phyloP scores from a whole-genome alignment of 2,888 invertebrate species.

The Drosophila maculinotata region DNA sequence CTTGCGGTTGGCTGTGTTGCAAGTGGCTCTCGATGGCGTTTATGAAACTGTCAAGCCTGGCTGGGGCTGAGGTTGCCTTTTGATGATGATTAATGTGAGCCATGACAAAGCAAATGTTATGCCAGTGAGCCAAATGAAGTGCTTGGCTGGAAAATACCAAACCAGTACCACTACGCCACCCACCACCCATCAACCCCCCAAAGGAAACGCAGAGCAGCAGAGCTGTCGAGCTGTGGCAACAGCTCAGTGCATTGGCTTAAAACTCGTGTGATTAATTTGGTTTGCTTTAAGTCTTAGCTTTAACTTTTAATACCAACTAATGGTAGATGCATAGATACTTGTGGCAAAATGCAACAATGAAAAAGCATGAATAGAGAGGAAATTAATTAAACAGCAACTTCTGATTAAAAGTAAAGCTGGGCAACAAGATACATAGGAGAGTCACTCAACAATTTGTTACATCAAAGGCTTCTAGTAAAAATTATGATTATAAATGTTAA shows the following conservation, averaged over 20 bases:
- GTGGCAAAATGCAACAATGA: conserved; percentile 2
- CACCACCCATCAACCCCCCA: conserved; percentile 4
- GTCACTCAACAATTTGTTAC: no score
- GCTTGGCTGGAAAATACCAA: conserved; percentile 32
- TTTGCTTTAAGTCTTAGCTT: conserved; percentile 21
- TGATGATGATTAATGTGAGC: conserved; percentile 78
- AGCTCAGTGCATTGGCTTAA: conserved; percentile 36
- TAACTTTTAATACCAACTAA: conserved; percentile 24
- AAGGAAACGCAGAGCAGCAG: conserved; percentile 13
- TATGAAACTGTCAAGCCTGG: conserved; percentile 71
- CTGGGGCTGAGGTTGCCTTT: conserved; percentile 36
- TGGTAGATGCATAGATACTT: conserved; percentile 6
- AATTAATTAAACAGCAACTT: neutral
- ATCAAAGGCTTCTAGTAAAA: no score
- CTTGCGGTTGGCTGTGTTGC: conserved; percentile 67
- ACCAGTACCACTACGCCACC: conserved; percentile 14
- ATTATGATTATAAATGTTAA: no score
- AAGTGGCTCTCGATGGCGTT: conserved; percentile 67
- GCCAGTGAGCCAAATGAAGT: conserved; percentile 56
- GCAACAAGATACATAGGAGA: neutral
- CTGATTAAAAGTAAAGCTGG: neutral
- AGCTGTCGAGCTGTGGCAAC: conserved; percentile 28
- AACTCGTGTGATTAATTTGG: conserved; percentile 47
- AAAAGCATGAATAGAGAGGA: neutral
- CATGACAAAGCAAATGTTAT: conserved; percentile 77